phyloP scores from a whole-genome alignment of 2,113 vertebrate species.

The Engystomops pustulosus region DNA sequence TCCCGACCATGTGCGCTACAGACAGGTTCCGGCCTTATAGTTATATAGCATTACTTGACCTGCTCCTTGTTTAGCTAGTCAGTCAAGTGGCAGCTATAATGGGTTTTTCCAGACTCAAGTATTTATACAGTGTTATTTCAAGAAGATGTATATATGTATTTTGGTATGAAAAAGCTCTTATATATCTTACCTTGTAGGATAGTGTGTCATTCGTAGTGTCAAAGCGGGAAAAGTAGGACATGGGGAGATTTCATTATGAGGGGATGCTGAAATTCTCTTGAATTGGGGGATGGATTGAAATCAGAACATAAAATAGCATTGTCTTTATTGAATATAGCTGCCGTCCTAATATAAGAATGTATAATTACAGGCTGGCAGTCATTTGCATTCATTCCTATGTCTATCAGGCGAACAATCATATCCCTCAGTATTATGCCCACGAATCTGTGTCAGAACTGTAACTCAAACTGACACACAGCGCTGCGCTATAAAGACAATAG shows the following conservation, averaged over 20 bases:
- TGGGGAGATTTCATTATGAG: constrained; percentile 2
- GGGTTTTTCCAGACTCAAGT: too few species aligned
- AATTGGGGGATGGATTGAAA: constrained; percentile 1
- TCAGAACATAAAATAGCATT: constrained; percentile 36
- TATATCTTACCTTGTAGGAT: not conserved
- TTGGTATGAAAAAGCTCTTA: too few species aligned
- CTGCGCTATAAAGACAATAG: constrained; percentile 16
- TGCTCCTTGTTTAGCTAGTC: too few species aligned
- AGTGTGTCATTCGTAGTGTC: not conserved
- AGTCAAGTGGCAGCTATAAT: too few species aligned
- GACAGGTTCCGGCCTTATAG: too few species aligned
- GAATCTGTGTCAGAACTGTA: constrained; percentile 42
- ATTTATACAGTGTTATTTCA: too few species aligned
- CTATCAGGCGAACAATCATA: constrained; percentile 47
- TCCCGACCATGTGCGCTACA: too few species aligned
- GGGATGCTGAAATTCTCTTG: not conserved
- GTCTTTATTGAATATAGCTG: constrained; percentile 45
- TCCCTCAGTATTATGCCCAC: constrained; percentile 23
- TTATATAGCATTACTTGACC: too few species aligned
- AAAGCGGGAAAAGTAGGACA: not conserved
- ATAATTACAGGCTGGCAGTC: constrained; percentile 55
- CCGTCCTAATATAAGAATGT: constrained; percentile 33
- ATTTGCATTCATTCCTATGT: constrained; percentile 38
- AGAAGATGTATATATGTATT: not conserved
- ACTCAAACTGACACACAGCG: constrained; percentile 40